Evolutionary conservation across 2,113 vertebrate species (phyloP).

Genomic region (Prunella fulvescens): DNA sequence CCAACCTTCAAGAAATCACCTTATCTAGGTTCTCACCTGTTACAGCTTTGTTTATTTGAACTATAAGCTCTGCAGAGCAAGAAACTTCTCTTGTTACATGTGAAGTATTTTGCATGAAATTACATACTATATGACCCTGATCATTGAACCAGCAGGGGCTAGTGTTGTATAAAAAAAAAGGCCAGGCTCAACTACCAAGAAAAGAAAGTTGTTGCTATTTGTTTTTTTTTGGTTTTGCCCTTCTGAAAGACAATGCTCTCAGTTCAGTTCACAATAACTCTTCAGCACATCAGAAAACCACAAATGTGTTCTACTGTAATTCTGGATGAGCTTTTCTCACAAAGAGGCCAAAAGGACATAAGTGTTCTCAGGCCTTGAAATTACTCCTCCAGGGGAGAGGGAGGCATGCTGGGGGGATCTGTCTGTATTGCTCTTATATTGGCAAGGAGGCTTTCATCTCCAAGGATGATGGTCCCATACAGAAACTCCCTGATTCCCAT

Average conservation of each 20-base stretch:
- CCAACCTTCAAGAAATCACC: background rate
- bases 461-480: background rate
- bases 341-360: background rate
- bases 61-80: background rate
- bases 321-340: background rate
- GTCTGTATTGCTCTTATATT: background rate
- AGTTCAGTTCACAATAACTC: background rate
- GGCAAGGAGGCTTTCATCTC: background rate
- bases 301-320: background rate
- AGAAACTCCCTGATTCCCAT: background rate
- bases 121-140: background rate
- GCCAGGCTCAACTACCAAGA: background rate
- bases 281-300: background rate
- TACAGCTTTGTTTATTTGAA: background rate
- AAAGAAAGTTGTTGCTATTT: background rate
- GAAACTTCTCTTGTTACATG: background rate
- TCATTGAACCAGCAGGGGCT: background rate
- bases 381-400: background rate
- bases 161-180: background rate
- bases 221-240: background rate
- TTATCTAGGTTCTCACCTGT: background rate
- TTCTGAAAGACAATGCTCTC: background rate
- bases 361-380: background rate
- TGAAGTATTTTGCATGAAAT: background rate
- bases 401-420: background rate